Evolutionary conservation across 2,888 invertebrate species (phyloP).

Genomic region (Lepidocyrtoides sp.): DNA sequence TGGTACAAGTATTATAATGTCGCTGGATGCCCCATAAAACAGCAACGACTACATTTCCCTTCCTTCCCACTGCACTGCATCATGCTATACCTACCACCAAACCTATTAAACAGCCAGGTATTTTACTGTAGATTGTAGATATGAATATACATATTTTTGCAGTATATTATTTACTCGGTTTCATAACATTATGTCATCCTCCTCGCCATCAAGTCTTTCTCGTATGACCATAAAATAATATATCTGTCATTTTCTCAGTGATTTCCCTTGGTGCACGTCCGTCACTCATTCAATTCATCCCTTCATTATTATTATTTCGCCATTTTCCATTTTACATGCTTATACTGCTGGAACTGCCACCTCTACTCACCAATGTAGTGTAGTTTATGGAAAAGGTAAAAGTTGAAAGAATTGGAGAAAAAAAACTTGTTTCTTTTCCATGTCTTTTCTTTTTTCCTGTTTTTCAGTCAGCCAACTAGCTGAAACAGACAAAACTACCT

Average conservation of each 20-base stretch:
- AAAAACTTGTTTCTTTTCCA: not conserved
- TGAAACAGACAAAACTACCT: not conserved
- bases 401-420: not conserved
- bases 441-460: not conserved
- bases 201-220: not conserved
- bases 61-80: too few relatives aligned
- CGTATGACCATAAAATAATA: conserved; percentile 31
- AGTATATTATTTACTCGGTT: too few relatives aligned
- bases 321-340: not conserved
- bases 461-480: not conserved
- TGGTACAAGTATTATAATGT: not conserved
- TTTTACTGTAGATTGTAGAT: too few relatives aligned
- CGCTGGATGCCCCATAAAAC: not conserved
- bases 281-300: conserved; percentile 56
- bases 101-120: too few relatives aligned
- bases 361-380: not conserved
- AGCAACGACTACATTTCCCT: too few relatives aligned
- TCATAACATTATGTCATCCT: not conserved
- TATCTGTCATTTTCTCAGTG: conserved; percentile 65
- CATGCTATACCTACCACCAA: too few relatives aligned
- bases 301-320: conserved; percentile 41
- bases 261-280: conserved; percentile 76
- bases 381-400: conserved; percentile 11
- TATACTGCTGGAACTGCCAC: not conserved
- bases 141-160: too few relatives aligned